Evolutionary conservation across 2,113 vertebrate genomes (phyloP), one percentile per base, ranked within the genome.

Genomic region (Ammodytes marinus): DNA sequence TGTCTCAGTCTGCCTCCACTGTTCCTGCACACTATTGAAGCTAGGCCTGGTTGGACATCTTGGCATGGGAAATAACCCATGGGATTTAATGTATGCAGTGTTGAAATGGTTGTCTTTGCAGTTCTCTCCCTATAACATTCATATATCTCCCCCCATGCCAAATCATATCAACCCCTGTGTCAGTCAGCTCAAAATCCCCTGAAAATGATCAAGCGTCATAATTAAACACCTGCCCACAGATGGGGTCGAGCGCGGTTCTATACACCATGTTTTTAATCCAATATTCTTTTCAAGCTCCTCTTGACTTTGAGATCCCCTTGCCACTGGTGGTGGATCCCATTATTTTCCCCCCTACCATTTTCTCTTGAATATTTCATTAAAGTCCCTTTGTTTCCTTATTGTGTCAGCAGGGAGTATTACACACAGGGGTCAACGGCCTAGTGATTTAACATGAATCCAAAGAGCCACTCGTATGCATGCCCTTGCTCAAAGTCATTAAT

Each of bases 291-390:
- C 19, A 80, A 70, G 81, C 79, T 66, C 46, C 67, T 66, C 59
- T 80, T 91, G 88, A 92, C 93, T 87, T 93, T 94, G 75, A 90
- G 80, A 73, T 92, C 87, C 61, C 90, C 87, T 93, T 90, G 91
- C 84, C 88, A 73, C 57, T 77, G 76, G 88, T 27, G 88, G 83
- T 79, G 27, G 27, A 61, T 85, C 72, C 80, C 87, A 86, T 90
- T 89, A 87, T 82, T 77, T 50, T 13, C 27, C 71, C 46, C 39
- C 67, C 35, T 15, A 77, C 77, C 59, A 69, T 87, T 89, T 89
- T 86, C 71, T 70, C 75, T 77, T 90, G 73, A 89, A 90, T 92
- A 88, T 85, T 90, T 93, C 92, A 94, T 93, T 88, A 91, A 90
- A 87, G 86, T 61, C 65, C 17, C 43, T 53, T 90, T 91, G 27